phyloP scores from a whole-genome alignment of 2,888 invertebrate genomes.

The Steinernema scapterisci region DNA sequence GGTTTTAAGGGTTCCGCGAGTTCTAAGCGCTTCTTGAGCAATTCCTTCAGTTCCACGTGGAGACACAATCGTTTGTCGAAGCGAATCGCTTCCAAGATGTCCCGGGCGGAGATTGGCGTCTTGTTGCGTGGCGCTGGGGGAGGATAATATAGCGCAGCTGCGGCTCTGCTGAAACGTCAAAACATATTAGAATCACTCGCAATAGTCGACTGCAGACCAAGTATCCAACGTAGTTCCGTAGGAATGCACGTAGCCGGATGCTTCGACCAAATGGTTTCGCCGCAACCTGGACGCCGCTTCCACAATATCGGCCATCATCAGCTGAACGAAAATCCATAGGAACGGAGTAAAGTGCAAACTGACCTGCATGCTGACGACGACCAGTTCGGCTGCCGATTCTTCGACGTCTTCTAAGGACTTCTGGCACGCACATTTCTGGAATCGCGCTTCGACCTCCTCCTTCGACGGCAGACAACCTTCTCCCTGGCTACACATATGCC shows the following conservation, averaged over 20 bases:
- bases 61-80: conserved; percentile 3
- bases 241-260: neutral
- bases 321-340: too few species aligned
- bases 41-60: neutral
- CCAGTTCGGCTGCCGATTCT: neutral
- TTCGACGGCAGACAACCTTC: neutral
- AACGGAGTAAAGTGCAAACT: too few species aligned
- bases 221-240: too few species aligned
- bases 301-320: neutral
- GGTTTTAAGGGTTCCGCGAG: neutral
- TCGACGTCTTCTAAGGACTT: neutral
- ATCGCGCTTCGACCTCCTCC: neutral
- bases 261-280: neutral
- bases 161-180: too few species aligned
- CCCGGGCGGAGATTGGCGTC: neutral
- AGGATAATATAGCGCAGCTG: too few species aligned
- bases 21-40: neutral
- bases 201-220: too few species aligned
- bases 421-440: neutral
- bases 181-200: too few species aligned
- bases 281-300: conserved; percentile 1
- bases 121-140: conserved; percentile 3
- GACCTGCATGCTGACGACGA: neutral
- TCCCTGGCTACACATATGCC: too few species aligned
- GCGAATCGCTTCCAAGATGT: neutral